A percentile compares a stretch with the other conserved stretches of the same genome.
phyloP scores from a whole-genome alignment of 2,797 vertebrate genomes.

The Eurystomus glaucurus region DNA sequence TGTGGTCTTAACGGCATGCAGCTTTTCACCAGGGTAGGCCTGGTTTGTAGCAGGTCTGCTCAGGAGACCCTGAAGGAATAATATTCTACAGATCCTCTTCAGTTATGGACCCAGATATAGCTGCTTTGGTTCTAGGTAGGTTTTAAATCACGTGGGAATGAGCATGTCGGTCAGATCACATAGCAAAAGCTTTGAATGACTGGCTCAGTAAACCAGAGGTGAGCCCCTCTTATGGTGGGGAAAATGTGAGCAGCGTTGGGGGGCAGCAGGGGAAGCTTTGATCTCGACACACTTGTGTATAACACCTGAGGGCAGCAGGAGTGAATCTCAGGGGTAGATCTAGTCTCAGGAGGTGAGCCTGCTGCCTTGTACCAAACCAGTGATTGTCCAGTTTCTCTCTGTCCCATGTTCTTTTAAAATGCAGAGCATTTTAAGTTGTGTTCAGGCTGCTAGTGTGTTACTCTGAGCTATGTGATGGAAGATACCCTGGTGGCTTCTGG shows the following conservation, averaged over 20 bases:
- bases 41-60: neutral
- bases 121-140: neutral
- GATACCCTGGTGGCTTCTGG: neutral
- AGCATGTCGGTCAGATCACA: neutral
- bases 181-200: neutral
- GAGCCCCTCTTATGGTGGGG: neutral
- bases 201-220: neutral
- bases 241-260: neutral
- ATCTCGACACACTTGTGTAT: rapidly evolving
- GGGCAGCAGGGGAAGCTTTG: neutral
- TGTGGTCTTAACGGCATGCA: neutral
- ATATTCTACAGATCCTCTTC: neutral
- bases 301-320: neutral
- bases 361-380: neutral
- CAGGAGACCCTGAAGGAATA: neutral
- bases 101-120: neutral
- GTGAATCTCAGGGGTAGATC: neutral
- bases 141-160: rapidly evolving
- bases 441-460: neutral
- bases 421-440: neutral
- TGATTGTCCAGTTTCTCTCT: neutral
- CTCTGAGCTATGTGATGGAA: neutral
- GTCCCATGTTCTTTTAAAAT: neutral
- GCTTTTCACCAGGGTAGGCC: neutral
- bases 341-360: neutral